Conservation (phyloP, 2,113 vertebrate species). For the Pterophyllum scalare region DNA sequence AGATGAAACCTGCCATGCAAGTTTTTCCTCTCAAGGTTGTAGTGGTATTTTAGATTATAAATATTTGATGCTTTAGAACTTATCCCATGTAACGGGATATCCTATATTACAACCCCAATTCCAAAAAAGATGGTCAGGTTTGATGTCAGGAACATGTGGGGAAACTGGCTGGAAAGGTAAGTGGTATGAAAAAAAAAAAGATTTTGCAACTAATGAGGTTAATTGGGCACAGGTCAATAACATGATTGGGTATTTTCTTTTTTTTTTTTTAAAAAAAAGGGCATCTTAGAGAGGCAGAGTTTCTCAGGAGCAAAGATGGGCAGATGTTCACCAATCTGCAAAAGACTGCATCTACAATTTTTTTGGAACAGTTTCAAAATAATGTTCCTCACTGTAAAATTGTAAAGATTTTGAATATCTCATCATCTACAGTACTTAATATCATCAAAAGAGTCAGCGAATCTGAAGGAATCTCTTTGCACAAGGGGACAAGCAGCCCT, state of each 20-base stretch:
- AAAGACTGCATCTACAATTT: neutral
- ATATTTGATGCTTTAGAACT: neutral
- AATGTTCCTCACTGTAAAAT: neutral
- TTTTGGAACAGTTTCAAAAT: neutral
- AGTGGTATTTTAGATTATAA: neutral
- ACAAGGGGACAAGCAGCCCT: neutral
- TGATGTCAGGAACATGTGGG: too few relatives aligned
- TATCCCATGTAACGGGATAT: neutral
- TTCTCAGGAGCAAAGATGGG: too few relatives aligned
- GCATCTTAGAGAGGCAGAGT: too few relatives aligned
- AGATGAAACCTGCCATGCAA: neutral
- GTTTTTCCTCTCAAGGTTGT: neutral
- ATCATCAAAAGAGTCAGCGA: neutral
- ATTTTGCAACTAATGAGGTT: neutral
- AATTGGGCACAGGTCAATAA: too few relatives aligned
- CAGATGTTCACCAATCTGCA: neutral
- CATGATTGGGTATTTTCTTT: too few relatives aligned
- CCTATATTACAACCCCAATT: neutral
- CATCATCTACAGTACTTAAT: neutral
- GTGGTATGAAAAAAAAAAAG: too few relatives aligned
- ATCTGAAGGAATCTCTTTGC: neutral
- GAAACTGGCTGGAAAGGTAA: too few relatives aligned
- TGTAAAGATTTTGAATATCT: neutral
- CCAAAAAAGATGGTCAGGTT: too few relatives aligned
- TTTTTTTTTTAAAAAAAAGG: too few relatives aligned